Evolutionary conservation across 1,140 invertebrate genomes (phyloP), one percentile per base, ranked within the genome.

Genomic region (Aradophagus sp.): DNA sequence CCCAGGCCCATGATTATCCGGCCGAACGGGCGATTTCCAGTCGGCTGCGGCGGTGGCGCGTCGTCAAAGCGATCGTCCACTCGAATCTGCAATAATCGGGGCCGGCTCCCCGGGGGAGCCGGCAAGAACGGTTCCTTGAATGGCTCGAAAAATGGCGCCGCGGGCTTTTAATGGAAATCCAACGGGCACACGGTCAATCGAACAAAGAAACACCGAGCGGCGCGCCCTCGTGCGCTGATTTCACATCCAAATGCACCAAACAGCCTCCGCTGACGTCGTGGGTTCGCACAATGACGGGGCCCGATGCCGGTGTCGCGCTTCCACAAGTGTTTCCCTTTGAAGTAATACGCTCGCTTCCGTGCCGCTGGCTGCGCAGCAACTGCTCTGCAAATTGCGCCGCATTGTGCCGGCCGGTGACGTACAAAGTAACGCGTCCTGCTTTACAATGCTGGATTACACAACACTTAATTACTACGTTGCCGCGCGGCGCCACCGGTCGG

Each of bases 301-400:
- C 55, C 59, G 63, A 70, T 66, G 61, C 48, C 31, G 53, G 56
- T 50, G 35, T 34, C 38, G 23, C 16, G 29, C 48, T 65, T 63
- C 66, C 39, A 48, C 52, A 56, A 68, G 62, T 70, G 58, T 42
- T 53, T 55, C 62, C 63, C 73, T 77, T 75, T 77, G 75, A 77
- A 75, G 73, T 66, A 69, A 50, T 36, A 52, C 69, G 73, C 75
- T 77, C 47, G 41, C 65, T 76, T 76, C 75, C 66, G 53, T 52
- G 48, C 42, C 56, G 61, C 27, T 74, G 73, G 39, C 38, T 68
- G 38, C 38, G 14, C 11, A 39, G 6, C 26, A 41, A 55, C 27
- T 70, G 34, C 38, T 55, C 66, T 38, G 32, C 47, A 39, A 41
- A 66, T 56, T 63, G 42, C 20, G 19, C 52, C 70, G 62, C 17